Evolutionary conservation across 2,888 invertebrate genomes (phyloP), one percentile per base, ranked within the genome.

Genomic region (Ephialtes manifestator): DNA sequence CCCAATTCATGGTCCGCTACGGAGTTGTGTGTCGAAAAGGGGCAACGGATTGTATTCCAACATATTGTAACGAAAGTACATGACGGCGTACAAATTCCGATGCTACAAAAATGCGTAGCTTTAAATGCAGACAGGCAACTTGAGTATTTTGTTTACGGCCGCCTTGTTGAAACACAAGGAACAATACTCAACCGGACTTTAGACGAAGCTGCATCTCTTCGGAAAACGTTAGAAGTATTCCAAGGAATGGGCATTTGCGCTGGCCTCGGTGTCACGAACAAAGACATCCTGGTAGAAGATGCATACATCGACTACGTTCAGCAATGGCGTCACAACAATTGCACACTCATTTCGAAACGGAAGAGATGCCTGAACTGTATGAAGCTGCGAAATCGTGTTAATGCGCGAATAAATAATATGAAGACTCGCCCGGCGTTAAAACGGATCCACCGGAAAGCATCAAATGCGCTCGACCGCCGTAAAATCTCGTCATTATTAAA

Each of bases 341-440:
- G 72, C 46, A 13, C 65, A 28, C 31, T 72, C 28, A 53, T 72
- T 5, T 72, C 24, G 20, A 81, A 31, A 31, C 53, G 74, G n/a
- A 24, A 39, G 43, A 65, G 81, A 74, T 81, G 72, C 46, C 31
- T n/a, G 11, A 8, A 8, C 43, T 81, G 81, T n/a, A 35, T 39
- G 20, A 81, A 81, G 43, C 43, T 51, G 13, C 39, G 74, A 24
- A 65, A 65, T 24, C 46, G 53, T 2, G 70, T 70, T 7, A 48
- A 48, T 15, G 18, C 28, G 24, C 48, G 48, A 2, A 70, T 70
- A 65, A 65, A 18, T 39, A 65, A n/a, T 10, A 39, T 65, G 18
- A 39, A 39, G 15, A 39, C 39, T 35, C 39, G 18, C 11, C 65
- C 65, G 65, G n/a, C 18, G 18, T 51, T 51, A 18, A 51, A 51